Evolutionary conservation across 2,797 vertebrate genomes (phyloP), one percentile per base, ranked within the genome.

Genomic region (Holocentrus rufus): DNA sequence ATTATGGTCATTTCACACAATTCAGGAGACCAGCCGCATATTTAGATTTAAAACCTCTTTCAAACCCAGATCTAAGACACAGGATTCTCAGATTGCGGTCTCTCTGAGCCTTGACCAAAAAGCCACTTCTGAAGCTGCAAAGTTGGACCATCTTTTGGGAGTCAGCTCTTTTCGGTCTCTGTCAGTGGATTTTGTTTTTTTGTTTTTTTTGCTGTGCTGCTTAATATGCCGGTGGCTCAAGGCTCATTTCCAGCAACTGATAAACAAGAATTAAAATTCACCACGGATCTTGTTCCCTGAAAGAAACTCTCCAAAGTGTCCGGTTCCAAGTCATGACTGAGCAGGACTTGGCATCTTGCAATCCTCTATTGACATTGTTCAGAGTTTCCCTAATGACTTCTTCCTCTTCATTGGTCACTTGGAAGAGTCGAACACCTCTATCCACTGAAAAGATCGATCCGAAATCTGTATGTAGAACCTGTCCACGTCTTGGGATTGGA

Each of bases 51-150:
- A 3, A 44, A 44, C 13, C 42, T 44, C 39, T 44, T 44, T 44
- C 13, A 44, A 44, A 44, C 14, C 42, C 49, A 53, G 5, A 73
- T 75, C 31, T 61, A 49, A 77, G 67, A 55, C 30, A 17, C 10
- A n/a, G 39, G 2, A 0, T 14, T 57, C 49, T 52, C 18, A n/a
- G 49, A n/a, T n/a, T 1, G 14, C n/a, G 18, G 49, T n/a, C n/a
- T 53, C 53, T 56, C 14, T 39, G 14, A 57, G 46, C 46, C 0
- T n/a, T 42, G 14, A 76, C 10, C 23, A 27, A 11, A 67, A 39
- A 56, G 13, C 42, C 20, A 52, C 23, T 2, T 5, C 1, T 42
- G 8, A 54, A 60, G 44, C 27, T 34, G 0, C 10, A 42, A 42
- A 42, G 39, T 42, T 42, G 2, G 2, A 8, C 7, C 2, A 39